Conservation (phyloP, 2,888 invertebrate genomes). For the Amaurobius ferox region DNA sequence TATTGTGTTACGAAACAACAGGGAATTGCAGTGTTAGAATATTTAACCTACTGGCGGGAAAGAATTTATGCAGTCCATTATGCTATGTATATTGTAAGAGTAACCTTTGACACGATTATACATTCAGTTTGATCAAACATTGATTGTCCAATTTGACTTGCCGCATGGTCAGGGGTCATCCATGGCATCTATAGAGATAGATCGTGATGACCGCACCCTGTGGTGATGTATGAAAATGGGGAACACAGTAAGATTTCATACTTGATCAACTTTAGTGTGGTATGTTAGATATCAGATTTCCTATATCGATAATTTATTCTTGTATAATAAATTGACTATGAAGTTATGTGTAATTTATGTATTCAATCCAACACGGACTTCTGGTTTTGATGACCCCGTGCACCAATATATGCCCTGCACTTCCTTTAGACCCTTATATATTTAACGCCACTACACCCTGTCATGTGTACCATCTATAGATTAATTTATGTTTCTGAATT, state of each 20-base stretch:
- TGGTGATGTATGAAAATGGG: neutral
- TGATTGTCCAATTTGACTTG: neutral
- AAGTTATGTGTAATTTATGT: too few species aligned
- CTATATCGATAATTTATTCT: neutral
- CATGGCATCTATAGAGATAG: neutral
- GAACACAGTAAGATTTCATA: neutral
- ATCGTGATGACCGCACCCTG: conserved; percentile 1
- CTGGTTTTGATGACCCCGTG: too few species aligned
- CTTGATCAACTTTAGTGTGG: neutral
- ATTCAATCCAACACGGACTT: too few species aligned
- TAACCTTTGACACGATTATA: neutral
- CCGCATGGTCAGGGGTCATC: neutral
- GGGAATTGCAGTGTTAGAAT: neutral
- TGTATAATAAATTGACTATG: too few species aligned
- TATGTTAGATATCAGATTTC: neutral
- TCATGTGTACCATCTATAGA: too few species aligned
- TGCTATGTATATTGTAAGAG: neutral
- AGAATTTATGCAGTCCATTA: neutral
- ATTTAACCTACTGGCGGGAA: neutral
- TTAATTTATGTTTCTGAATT: too few species aligned
- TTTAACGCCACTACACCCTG: too few species aligned
- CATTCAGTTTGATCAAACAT: neutral
- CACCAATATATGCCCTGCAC: too few species aligned
- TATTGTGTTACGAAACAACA: neutral
- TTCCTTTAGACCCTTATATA: too few species aligned